Conservation (phyloP, 2,113 vertebrate genomes). For the Pygoscelis antarcticus region DNA sequence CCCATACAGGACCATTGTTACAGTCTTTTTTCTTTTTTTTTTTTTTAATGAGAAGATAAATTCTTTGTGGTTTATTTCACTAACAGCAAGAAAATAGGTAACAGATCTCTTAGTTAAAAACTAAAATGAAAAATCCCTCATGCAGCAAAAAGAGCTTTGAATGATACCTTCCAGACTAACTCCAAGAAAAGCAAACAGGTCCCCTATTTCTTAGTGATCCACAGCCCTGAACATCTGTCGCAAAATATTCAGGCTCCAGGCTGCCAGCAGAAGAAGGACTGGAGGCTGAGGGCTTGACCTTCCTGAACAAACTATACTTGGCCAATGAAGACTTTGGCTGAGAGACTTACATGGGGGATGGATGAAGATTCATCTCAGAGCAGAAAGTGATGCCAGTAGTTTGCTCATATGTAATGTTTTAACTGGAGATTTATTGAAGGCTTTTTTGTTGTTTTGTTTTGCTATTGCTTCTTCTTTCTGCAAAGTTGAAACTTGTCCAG, state of each 20-base stretch:
- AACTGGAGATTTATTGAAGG: not conserved
- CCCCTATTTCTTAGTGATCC: not conserved
- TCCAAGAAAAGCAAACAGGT: not conserved
- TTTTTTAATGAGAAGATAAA: not conserved
- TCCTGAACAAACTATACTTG: slow-evolving; percentile 7
- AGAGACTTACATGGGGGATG: not conserved
- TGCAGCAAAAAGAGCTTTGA: not conserved
- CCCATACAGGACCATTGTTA: not conserved
- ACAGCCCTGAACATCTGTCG: not conserved
- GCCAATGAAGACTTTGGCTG: not conserved
- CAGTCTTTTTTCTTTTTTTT: not conserved
- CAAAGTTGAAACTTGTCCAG: not conserved
- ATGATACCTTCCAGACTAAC: not conserved
- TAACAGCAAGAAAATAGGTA: not conserved
- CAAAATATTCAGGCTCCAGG: not conserved
- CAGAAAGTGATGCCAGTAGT: not conserved
- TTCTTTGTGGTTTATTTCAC: not conserved
- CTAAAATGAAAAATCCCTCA: not conserved
- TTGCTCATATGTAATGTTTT: not conserved
- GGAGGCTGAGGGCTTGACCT: slow-evolving; percentile 2
- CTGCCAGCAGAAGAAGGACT: slow-evolving; percentile 1
- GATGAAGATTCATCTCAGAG: not conserved
- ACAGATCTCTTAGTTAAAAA: not conserved
- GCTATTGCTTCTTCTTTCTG: not conserved
- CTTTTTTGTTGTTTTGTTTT: not conserved